Base-by-base conservation (phyloP, 2,888 invertebrate species). In the Heliconius hortense region DNA sequence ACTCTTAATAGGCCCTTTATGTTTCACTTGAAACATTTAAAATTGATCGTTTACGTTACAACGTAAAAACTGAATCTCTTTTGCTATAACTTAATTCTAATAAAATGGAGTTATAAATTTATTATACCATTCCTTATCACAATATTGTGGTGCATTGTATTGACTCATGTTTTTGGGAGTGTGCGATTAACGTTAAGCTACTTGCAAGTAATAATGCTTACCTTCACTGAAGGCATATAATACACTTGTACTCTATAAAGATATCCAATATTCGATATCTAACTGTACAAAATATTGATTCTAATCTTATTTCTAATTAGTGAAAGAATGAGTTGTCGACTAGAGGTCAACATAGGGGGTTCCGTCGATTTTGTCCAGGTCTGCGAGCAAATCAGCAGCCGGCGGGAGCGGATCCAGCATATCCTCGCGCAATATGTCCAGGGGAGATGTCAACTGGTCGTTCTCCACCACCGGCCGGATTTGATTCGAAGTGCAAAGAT, bases 191-290 rank as follows among this genome's bases (percentile, higher is more conserved):
- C 82, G 84, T 86, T 82, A 84, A 83, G 82, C 82, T 84, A 85
- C 73, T 82, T 84, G 82, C 81, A 84, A n/a, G 86, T 87, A 86
- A 84, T 79, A 86, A 84, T 82, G 82, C 83, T 86, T 82, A 82
- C 93, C 93, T 93, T 92, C 93, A 93, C 87, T 92, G 93, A 93
- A 93, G 93, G 93, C 90, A 90, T 88, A 86, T 85, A 86, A 86
- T 68, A 89, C 84, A 89, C 71, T 92, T 90, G 92, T 91, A 92
- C 91, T 90, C 88, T 85, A 85, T 86, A 85, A 35, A 86, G 87
- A 89, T 88, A 89, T 87, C 88, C 86, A 89, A 86, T 84, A 85
- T 81, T 85, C 84, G 85, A 87, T 85, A 88, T 88, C 88, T 84
- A 69, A 70, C 78, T 81, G 88, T 91, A 90, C 89, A 90, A 89